phyloP scores from a whole-genome alignment of 2,797 vertebrate species.

The Lateolabrax maculatus region DNA sequence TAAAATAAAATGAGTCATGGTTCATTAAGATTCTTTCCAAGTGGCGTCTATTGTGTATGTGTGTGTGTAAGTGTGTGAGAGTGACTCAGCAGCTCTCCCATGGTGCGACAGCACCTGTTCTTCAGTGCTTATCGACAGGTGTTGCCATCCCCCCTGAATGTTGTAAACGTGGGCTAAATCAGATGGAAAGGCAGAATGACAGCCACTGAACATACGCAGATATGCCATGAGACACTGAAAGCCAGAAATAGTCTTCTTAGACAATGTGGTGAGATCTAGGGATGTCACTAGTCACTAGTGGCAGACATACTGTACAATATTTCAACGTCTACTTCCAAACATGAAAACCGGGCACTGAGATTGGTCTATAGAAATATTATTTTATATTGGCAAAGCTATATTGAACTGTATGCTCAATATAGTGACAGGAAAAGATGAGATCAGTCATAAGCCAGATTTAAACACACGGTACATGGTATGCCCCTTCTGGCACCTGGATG shows the following conservation, averaged over 20 bases:
- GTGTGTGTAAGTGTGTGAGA: conserved; percentile 13
- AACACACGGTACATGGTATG: conserved; percentile 4
- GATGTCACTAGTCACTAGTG: conserved; percentile 4
- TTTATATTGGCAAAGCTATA: neutral
- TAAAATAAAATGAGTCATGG: conserved; percentile 29
- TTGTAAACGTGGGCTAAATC: conserved; percentile 65
- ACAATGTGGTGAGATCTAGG: neutral
- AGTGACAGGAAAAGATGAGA: conserved; percentile 6
- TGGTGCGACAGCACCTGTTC: conserved; percentile 61
- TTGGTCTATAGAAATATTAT: neutral
- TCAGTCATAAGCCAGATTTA: conserved; percentile 1
- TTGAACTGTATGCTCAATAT: neutral
- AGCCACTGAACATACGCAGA: conserved; percentile 41
- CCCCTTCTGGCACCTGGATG: neutral
- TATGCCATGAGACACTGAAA: conserved; percentile 19
- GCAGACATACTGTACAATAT: neutral
- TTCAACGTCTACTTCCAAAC: neutral
- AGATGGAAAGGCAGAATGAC: conserved; percentile 59
- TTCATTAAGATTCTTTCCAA: conserved; percentile 28
- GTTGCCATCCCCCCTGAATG: conserved; percentile 63
- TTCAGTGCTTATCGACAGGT: conserved; percentile 65
- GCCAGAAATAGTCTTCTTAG: conserved; percentile 34
- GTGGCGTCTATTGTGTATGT: conserved; percentile 1
- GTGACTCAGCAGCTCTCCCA: conserved; percentile 68
- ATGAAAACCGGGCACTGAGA: neutral